Conservation (phyloP, 2,797 vertebrate genomes). For the Muscicapa comitata region DNA sequence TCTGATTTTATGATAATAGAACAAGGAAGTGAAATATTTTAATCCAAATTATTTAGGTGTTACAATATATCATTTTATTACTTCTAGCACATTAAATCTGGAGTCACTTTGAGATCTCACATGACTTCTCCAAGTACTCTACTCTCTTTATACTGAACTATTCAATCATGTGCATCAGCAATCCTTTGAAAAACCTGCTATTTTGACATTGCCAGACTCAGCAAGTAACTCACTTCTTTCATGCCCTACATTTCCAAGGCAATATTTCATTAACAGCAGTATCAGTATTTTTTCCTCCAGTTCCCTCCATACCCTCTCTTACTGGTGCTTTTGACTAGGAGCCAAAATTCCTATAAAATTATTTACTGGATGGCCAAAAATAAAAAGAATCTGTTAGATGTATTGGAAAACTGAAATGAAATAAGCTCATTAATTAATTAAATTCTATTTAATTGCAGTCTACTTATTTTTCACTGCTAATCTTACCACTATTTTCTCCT, state of each 20-base stretch:
- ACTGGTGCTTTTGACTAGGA: background rate
- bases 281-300: background rate
- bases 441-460: background rate
- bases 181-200: background rate
- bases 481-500: background rate
- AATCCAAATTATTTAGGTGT: background rate
- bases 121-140: background rate
- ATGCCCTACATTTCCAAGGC: background rate
- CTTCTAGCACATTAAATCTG: background rate
- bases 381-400: accelerated
- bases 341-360: background rate
- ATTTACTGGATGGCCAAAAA: background rate
- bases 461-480: background rate
- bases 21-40: background rate
- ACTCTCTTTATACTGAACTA: background rate
- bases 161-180: background rate
- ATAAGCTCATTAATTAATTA: background rate
- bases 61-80: background rate
- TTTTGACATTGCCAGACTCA: background rate
- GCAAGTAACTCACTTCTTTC: background rate
- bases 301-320: background rate
- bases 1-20: background rate
- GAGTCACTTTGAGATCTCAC: background rate
- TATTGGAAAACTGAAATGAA: background rate
- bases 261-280: background rate